Conservation (phyloP, 1,140 invertebrate genomes). For the Drosophila dunni region DNA sequence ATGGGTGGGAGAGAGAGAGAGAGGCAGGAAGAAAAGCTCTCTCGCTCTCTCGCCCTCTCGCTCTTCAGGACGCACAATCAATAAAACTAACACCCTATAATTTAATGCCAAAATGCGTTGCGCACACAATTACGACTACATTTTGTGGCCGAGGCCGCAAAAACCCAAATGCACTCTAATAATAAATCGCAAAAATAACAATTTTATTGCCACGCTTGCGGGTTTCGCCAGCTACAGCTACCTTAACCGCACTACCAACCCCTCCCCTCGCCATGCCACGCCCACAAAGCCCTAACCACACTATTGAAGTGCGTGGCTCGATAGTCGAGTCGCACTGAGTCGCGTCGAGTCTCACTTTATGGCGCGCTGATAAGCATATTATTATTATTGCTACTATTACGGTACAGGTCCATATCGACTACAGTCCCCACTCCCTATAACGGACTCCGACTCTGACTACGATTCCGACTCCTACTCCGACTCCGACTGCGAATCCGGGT, state of each 20-base stretch:
- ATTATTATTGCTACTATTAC: constrained; percentile 77
- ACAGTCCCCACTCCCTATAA: constrained; percentile 2
- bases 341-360: constrained; percentile 54
- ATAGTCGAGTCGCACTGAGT: constrained; percentile 39
- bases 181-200: constrained; percentile 82
- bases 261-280: not conserved
- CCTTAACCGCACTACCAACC: not conserved
- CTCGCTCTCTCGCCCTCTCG: not conserved
- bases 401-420: constrained; percentile 14
- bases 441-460: not conserved
- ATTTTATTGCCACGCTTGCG: constrained; percentile 75
- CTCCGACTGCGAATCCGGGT: constrained; percentile 26
- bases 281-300: not conserved
- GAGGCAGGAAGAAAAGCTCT: constrained; percentile 15
- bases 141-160: constrained; percentile 62
- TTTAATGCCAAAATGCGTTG: constrained; percentile 79
- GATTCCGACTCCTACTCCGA: not conserved
- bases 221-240: constrained; percentile 33
- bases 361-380: constrained; percentile 78
- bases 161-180: constrained; percentile 80
- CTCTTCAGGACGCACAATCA: constrained; percentile 50
- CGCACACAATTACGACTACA: constrained; percentile 69
- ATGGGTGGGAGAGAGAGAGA: constrained; percentile 1
- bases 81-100: constrained; percentile 82
- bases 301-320: constrained; percentile 33